Base-by-base conservation (phyloP, 2,113 vertebrate genomes). In the Catharus bicknelli region DNA sequence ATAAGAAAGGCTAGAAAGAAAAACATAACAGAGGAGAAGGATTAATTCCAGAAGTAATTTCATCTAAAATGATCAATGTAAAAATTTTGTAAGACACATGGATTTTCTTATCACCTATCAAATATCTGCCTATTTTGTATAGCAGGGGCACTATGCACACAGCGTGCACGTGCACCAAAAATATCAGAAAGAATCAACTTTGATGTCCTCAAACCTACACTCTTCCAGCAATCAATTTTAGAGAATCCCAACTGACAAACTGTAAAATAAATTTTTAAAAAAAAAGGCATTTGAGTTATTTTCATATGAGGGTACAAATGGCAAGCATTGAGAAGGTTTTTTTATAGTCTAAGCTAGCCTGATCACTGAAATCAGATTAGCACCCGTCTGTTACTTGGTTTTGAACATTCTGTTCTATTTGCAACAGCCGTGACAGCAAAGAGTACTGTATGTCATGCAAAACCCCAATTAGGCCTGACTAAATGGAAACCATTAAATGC, bases 341-440 rank as follows among this genome's bases (percentile, higher is more conserved):
- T 48, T 95, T 90, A 90, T 86, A 79, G 58, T 88, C 78, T 95
- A 96, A 97, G 90, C 59, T 87, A 91, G 27, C 67, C 57, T 95
- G 94, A 88, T 96, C 75, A 20, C 62, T 91, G 88, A 94, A 97
- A 97, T 96, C 83, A 90, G 82, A 97, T 94, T 93, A 97, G 89
- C 50, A 82, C 36, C 74, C 63, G 58, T 91, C 86, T 96, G 86
- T 91, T 94, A 94, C 67, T 95, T 88, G 79, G 16, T 96, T 90
- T 91, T 86, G 91, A 95, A 97, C 95, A 95, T 96, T 97, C 86
- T 94, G 90, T 97, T 97, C 96, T 90, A 95, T 95, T 94, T 90
- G 72, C 90, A 97, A 95, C 77, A 95, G 93, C 91, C 59, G 13
- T 92, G 86, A 87, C 84, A 94, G 93, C 70, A 95, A 81, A 59